These are phyloP conservation scores for Nesometra sesokonis DNA, from an alignment of 35 echinoderm and acorn worm species.

Conservation along the genomic window DNA sequence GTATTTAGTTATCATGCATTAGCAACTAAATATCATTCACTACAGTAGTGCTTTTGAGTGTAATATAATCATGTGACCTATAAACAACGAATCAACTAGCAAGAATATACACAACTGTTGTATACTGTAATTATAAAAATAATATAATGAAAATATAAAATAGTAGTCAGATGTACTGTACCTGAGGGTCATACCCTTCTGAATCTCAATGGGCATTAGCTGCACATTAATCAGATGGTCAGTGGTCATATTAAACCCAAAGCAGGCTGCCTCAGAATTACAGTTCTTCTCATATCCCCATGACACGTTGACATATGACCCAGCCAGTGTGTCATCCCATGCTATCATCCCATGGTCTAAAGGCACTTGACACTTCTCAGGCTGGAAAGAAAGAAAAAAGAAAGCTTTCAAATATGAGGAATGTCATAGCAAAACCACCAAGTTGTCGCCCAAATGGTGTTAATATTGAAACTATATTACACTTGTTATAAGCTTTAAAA, in stretches of 20 bases:
- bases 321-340: not conserved
- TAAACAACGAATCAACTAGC: too few relatives aligned
- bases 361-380: not conserved
- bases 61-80: too few relatives aligned
- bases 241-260: not conserved
- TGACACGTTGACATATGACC: not conserved
- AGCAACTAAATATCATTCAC: too few relatives aligned
- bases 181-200: slow-evolving; percentile 1
- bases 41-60: too few relatives aligned
- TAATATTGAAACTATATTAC: too few relatives aligned
- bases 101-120: too few relatives aligned
- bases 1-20: too few relatives aligned
- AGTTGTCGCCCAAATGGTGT: too few relatives aligned
- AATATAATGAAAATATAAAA: too few relatives aligned
- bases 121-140: too few relatives aligned
- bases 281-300: not conserved
- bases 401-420: not conserved
- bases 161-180: not conserved
- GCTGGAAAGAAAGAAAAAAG: not conserved
- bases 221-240: slow-evolving; percentile 2
- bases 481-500: too few relatives aligned
- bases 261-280: slow-evolving; percentile 3
- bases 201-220: not conserved
- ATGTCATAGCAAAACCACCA: too few relatives aligned
- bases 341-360: not conserved